These are phyloP conservation scores for Aethes cnicana DNA, from an alignment of 2,888 invertebrate genomes.

Conservation along the genomic window DNA sequence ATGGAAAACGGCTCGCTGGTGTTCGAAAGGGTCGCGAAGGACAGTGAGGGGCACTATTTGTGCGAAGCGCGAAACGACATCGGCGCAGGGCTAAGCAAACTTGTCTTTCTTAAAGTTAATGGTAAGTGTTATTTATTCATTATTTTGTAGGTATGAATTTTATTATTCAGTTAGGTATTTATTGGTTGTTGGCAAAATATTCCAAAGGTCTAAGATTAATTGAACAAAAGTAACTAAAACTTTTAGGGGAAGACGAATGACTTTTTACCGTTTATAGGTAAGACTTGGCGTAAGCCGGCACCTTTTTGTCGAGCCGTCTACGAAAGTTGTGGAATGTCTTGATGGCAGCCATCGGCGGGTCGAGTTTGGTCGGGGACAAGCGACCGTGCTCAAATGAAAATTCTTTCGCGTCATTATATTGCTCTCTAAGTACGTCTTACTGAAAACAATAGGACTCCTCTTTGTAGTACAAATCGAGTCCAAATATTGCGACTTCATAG, in stretches of 20 bases:
- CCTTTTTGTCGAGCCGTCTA: constrained; percentile 58
- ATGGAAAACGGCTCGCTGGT: constrained; percentile 92
- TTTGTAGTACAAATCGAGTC: not conserved
- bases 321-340: constrained; percentile 71
- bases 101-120: constrained; percentile 94
- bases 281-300: constrained; percentile 45
- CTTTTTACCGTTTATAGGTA: constrained; percentile 29
- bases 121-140: constrained; percentile 79
- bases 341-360: constrained; percentile 53
- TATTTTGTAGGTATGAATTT: constrained; percentile 10
- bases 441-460: constrained; percentile 37
- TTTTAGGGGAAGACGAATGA: constrained; percentile 15
- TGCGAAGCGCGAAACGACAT: constrained; percentile 97
- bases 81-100: constrained; percentile 95
- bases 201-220: constrained; percentile 8
- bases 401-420: constrained; percentile 71
- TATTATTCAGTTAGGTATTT: too few species aligned
- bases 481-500: constrained; percentile 3
- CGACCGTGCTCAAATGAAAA: constrained; percentile 70
- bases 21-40: constrained; percentile 91
- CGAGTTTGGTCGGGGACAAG: constrained; percentile 52
- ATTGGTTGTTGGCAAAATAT: too few species aligned
- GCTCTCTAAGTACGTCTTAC: constrained; percentile 52
- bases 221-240: constrained; percentile 15
- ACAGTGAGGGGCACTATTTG: constrained; percentile 94